Percentiles rank a stretch among this genome's conserved stretches.
phyloP scores from a whole-genome alignment of 2,797 vertebrate species.

The Cottoperca gobio region DNA sequence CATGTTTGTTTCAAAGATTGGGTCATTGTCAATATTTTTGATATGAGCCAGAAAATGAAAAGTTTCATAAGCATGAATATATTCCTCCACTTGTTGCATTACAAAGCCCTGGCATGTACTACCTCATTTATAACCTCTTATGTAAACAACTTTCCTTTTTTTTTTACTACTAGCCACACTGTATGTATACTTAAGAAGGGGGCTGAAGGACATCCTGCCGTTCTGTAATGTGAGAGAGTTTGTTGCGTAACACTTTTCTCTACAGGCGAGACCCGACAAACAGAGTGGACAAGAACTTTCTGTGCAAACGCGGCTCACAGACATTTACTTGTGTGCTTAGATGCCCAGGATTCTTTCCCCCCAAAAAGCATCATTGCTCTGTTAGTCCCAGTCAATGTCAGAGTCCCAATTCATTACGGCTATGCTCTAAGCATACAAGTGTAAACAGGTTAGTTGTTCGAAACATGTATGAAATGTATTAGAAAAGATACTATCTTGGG shows the following conservation, averaged over 20 bases:
- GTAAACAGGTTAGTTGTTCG: background rate
- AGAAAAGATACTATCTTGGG: background rate
- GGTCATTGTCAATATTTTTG: background rate
- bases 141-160: slow-evolving; percentile 3
- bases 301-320: slow-evolving; percentile 26
- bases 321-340: background rate
- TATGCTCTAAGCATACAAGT: background rate
- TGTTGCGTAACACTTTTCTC: slow-evolving; percentile 64
- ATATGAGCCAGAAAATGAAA: slow-evolving; percentile 1
- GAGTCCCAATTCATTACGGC: slow-evolving; percentile 1
- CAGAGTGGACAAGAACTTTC: slow-evolving; percentile 20
- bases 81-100: background rate
- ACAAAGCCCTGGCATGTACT: background rate
- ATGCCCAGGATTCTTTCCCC: background rate
- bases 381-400: background rate
- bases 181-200: slow-evolving; percentile 31
- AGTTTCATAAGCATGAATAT: background rate
- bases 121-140: background rate
- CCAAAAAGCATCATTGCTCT: background rate
- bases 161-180: background rate
- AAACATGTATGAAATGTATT: background rate
- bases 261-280: slow-evolving; percentile 18
- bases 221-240: slow-evolving; percentile 61
- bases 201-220: slow-evolving; percentile 37
- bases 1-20: slow-evolving; percentile 26